Evolutionary conservation across 2,888 invertebrate species (phyloP).

Genomic region (Blera fallax): DNA sequence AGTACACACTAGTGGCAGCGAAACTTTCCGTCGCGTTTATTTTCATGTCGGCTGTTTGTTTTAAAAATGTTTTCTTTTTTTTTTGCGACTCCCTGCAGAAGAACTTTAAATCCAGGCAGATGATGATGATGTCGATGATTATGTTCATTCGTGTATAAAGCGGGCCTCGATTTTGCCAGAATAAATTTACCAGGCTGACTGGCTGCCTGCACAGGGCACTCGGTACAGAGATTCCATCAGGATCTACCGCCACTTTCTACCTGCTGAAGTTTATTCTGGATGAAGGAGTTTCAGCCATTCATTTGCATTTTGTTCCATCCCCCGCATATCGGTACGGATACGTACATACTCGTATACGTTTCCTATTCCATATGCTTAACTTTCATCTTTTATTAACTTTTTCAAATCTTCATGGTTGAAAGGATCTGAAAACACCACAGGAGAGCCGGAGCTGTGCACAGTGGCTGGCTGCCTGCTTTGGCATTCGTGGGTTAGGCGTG

Average conservation of each 20-base stretch:
- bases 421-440: constrained; percentile 50
- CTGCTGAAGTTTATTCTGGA: constrained; percentile 64
- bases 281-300: constrained; percentile 53
- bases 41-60: constrained; percentile 13
- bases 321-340: too few species aligned
- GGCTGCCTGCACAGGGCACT: background rate
- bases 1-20: background rate
- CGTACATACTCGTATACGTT: background rate
- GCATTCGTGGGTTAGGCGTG: constrained; percentile 19
- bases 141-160: constrained; percentile 68
- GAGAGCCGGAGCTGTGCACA: background rate
- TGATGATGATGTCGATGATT: constrained; percentile 58
- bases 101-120: constrained; percentile 49
- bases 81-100: background rate
- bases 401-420: constrained; percentile 69
- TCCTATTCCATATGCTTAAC: constrained; percentile 64
- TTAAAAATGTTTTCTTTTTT: background rate
- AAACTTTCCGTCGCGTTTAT: constrained; percentile 1
- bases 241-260: constrained; percentile 17
- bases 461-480: background rate
- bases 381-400: constrained; percentile 73
- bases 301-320: constrained; percentile 49
- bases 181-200: constrained; percentile 40
- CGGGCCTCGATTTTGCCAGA: constrained; percentile 36
- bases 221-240: constrained; percentile 9